Evolutionary conservation across 1,140 invertebrate species (phyloP).

Genomic region (Adelges cooleyi): DNA sequence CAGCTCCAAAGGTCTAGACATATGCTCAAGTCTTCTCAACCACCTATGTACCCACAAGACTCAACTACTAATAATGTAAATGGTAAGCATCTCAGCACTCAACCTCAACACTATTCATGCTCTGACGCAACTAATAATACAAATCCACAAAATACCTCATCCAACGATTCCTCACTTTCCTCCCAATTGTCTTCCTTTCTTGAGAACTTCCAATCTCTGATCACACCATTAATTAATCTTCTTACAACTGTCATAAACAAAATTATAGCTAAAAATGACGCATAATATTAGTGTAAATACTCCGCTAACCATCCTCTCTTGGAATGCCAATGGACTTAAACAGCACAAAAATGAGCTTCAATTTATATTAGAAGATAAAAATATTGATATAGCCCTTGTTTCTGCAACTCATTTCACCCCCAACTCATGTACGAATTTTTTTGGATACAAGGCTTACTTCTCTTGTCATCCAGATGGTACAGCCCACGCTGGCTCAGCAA

Average conservation of each 20-base stretch:
- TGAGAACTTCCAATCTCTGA: slow-evolving; percentile 5
- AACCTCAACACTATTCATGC: background rate
- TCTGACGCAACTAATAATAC: background rate
- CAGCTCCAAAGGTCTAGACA: background rate
- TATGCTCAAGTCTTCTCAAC: background rate
- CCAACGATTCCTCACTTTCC: background rate
- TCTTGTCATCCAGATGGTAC: background rate
- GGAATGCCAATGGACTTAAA: slow-evolving; percentile 32
- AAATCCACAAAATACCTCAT: background rate
- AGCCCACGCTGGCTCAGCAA: background rate
- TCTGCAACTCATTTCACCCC: slow-evolving; percentile 31
- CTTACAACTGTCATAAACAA: slow-evolving; percentile 17
- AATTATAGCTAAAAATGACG: background rate
- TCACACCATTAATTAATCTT: background rate
- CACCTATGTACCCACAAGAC: background rate
- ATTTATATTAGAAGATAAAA: slow-evolving; percentile 28
- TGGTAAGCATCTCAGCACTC: background rate
- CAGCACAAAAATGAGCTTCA: slow-evolving; percentile 31
- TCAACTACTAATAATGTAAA: background rate
- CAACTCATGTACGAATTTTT: slow-evolving; percentile 22
- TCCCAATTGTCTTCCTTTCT: slow-evolving; percentile 4
- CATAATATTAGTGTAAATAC: background rate
- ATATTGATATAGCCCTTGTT: slow-evolving; percentile 32
- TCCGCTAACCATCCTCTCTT: background rate
- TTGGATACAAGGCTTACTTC: background rate